These are phyloP conservation scores for Aldrovandia affinis DNA, from an alignment of 2,797 vertebrate species.

Conservation along the genomic window DNA sequence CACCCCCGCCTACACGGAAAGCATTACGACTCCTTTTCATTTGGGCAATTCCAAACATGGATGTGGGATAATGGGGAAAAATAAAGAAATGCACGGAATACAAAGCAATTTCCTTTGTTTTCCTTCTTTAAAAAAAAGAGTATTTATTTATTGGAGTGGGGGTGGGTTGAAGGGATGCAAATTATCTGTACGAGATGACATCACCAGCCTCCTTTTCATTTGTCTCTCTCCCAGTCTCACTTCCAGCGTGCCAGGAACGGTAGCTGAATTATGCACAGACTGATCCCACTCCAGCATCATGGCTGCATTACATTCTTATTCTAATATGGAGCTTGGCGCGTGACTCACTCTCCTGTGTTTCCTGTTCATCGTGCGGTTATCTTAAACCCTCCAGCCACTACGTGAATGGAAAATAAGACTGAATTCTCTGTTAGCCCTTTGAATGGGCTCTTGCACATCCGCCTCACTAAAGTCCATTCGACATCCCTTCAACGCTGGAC, in stretches of 20 bases:
- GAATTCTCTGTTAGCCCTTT: not conserved
- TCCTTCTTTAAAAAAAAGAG: not conserved
- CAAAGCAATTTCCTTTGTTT: not conserved
- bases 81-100: not conserved
- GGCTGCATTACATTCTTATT: not conserved
- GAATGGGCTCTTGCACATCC: not conserved
- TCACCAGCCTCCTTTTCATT: not conserved
- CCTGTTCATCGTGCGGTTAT: conserved; percentile 2
- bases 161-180: not conserved
- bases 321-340: not conserved
- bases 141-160: not conserved
- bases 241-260: conserved; percentile 33
- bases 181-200: not conserved
- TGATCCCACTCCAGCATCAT: conserved; percentile 3
- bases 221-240: conserved; percentile 6
- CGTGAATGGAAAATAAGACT: conserved; percentile 23
- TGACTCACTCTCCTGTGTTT: conserved; percentile 8
- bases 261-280: conserved; percentile 36
- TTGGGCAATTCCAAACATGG: not conserved
- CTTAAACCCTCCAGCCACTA: conserved; percentile 25
- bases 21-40: conserved; percentile 5
- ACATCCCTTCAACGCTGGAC: not conserved
- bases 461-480: not conserved
- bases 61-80: not conserved
- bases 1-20: not conserved